Evolutionary conservation across 2,797 vertebrate genomes (phyloP).

Genomic region (Calcarius lapponicus): DNA sequence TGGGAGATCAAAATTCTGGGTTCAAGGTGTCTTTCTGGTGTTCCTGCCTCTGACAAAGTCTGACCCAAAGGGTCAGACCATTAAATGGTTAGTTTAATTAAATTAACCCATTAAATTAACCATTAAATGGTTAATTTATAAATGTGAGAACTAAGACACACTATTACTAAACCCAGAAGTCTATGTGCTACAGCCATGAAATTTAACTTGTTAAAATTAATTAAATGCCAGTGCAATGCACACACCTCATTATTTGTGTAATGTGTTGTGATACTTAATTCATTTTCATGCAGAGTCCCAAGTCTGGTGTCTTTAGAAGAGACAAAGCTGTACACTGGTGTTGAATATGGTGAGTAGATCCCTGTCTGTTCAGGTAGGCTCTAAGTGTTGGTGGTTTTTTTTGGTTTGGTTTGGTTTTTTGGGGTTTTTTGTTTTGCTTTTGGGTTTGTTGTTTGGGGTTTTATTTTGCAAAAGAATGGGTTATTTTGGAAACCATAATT

Average conservation of each 20-base stretch:
- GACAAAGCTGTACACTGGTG: constrained; percentile 89
- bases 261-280: background rate
- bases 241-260: background rate
- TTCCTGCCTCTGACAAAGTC: background rate
- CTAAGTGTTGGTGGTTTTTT: background rate
- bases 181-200: background rate
- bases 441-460: background rate
- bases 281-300: constrained; percentile 82
- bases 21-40: background rate
- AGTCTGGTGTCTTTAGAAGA: constrained; percentile 92
- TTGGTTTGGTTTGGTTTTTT: background rate
- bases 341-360: constrained; percentile 85
- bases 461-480: background rate
- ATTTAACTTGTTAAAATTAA: background rate
- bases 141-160: background rate
- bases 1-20: background rate
- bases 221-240: background rate
- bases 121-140: background rate
- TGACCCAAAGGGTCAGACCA: background rate
- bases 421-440: background rate
- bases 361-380: background rate
- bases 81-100: background rate
- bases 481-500: background rate
- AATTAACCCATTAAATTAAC: background rate
- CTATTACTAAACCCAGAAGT: background rate